A percentile compares a stretch with the other conserved stretches of the same genome.
Conservation (phyloP, 1,140 invertebrate species). For the Drosophila setifemur region DNA sequence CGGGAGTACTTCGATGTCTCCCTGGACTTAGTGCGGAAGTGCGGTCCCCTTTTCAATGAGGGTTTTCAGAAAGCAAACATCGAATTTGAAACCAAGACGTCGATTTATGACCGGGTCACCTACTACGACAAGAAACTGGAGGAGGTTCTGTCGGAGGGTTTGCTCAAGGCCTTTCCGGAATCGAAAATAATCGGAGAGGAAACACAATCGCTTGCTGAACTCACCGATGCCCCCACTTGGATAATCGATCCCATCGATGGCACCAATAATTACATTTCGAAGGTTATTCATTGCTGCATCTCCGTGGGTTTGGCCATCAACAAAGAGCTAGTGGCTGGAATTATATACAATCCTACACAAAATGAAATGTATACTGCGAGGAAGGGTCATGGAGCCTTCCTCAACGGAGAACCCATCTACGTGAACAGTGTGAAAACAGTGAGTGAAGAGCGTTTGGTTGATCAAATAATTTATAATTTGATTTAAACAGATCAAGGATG, state of each 20-base stretch:
- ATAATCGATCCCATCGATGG: conserved; percentile 92
- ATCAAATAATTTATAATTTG: no score
- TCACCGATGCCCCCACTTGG: conserved; percentile 93
- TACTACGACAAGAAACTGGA: conserved; percentile 90
- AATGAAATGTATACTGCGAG: conserved; percentile 89
- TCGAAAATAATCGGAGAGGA: conserved; percentile 94
- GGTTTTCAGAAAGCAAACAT: conserved; percentile 84
- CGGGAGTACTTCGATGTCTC: conserved; percentile 59
- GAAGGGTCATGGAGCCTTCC: conserved; percentile 88
- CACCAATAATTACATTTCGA: conserved; percentile 89
- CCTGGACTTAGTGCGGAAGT: conserved; percentile 65
- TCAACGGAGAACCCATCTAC: conserved; percentile 86
- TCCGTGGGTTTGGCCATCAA: conserved; percentile 87
- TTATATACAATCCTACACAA: conserved; percentile 90
- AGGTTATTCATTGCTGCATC: conserved; percentile 86
- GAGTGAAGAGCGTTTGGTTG: background rate
- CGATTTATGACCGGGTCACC: conserved; percentile 88
- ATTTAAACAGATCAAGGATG: conserved; percentile 48
- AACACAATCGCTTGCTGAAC: conserved; percentile 83
- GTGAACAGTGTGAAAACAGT: conserved; percentile 65
- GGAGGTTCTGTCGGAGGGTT: conserved; percentile 84
- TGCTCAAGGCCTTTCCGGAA: conserved; percentile 85
- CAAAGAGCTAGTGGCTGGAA: conserved; percentile 86
- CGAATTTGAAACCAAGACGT: conserved; percentile 84
- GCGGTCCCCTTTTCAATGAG: conserved; percentile 77